A percentile compares a stretch with the other conserved stretches of the same genome.
Conservation (phyloP, 2,113 vertebrate genomes). For the Rostratula benghalensis region DNA sequence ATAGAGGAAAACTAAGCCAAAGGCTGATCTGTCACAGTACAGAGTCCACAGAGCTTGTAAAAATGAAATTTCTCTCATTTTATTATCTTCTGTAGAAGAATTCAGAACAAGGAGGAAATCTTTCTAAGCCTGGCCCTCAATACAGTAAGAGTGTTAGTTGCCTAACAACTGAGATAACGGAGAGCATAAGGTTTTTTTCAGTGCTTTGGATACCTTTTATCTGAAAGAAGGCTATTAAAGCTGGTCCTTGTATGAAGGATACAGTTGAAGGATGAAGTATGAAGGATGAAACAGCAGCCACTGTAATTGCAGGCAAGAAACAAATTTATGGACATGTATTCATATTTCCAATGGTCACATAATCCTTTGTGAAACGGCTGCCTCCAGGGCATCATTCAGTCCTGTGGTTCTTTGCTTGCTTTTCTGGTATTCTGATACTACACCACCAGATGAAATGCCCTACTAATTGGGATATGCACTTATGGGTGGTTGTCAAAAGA, state of each 20-base stretch:
- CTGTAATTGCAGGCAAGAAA: not conserved
- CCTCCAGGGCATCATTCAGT: not conserved
- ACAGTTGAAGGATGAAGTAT: too few relatives aligned
- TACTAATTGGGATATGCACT: not conserved
- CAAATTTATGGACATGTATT: not conserved
- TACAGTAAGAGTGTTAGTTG: not conserved
- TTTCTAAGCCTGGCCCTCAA: not conserved
- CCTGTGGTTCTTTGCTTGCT: not conserved
- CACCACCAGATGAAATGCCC: not conserved
- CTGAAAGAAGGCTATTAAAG: not conserved
- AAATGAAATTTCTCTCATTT: not conserved
- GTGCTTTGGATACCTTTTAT: not conserved
- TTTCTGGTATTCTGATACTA: not conserved
- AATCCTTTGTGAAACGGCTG: not conserved
- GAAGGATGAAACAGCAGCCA: not conserved
- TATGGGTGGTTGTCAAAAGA: not conserved
- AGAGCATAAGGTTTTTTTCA: not conserved
- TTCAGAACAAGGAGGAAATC: not conserved
- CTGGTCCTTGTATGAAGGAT: not conserved
- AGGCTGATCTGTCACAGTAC: not conserved
- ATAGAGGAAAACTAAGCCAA: not conserved
- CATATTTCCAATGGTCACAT: not conserved
- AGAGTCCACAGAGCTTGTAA: not conserved
- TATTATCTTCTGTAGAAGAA: not conserved
- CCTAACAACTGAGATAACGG: not conserved